phyloP scores from a whole-genome alignment of 2,797 vertebrate genomes.

The Phoeniculus purpureus region DNA sequence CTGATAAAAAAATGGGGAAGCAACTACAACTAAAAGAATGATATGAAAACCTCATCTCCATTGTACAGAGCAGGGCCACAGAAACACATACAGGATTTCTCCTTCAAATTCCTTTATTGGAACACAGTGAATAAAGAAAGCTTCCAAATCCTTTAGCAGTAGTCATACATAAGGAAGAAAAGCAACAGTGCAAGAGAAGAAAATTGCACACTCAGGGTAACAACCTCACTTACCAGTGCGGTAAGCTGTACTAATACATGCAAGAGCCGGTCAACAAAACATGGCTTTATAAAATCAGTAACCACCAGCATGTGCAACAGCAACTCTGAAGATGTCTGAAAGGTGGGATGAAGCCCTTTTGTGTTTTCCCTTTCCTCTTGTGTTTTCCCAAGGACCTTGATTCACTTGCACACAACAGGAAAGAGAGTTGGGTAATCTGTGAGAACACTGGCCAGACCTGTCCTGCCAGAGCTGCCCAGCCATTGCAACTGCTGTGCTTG shows the following conservation, averaged over 20 bases:
- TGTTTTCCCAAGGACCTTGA: not conserved
- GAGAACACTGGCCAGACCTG: not conserved
- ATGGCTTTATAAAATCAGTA: not conserved
- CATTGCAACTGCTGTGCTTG: fast-evolving
- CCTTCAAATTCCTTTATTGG: not conserved
- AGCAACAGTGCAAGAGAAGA: not conserved
- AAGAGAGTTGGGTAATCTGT: not conserved
- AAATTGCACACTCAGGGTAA: not conserved
- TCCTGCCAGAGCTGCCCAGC: not conserved
- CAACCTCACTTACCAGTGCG: not conserved
- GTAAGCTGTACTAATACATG: not conserved
- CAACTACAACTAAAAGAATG: not conserved
- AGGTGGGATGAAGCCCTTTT: not conserved
- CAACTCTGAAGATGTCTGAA: not conserved
- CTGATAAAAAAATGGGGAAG: not conserved
- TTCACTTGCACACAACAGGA: fast-evolving
- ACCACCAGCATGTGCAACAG: not conserved
- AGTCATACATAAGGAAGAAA: not conserved
- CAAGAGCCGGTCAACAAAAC: not conserved
- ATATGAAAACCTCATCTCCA: not conserved
- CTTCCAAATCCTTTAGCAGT: not conserved
- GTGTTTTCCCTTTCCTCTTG: not conserved
- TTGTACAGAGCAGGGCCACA: not conserved
- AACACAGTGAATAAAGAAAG: not conserved
- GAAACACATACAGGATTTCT: not conserved